phyloP scores from a whole-genome alignment of 2,888 invertebrate species.

The Zaprionus obscuricornis region DNA sequence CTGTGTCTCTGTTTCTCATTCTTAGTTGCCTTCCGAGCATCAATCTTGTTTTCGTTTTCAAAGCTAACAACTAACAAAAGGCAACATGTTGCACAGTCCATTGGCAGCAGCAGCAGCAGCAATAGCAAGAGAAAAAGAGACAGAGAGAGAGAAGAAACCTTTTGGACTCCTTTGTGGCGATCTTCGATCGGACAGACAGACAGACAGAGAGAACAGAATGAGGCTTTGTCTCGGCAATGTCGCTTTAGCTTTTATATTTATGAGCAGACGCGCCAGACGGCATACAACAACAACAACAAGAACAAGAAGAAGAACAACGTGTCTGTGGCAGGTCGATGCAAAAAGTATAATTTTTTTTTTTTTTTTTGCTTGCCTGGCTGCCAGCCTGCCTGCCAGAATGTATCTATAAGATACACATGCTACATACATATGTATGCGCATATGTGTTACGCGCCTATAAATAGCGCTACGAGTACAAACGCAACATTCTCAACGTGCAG shows the following conservation, averaged over 20 bases:
- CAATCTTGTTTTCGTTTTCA: slow-evolving; percentile 74
- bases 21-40: slow-evolving; percentile 43
- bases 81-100: slow-evolving; percentile 53
- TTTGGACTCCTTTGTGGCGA: slow-evolving; percentile 52
- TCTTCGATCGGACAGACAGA: slow-evolving; percentile 43
- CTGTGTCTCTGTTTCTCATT: slow-evolving; percentile 6
- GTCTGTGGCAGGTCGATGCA: slow-evolving; percentile 51
- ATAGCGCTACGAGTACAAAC: slow-evolving; percentile 67
- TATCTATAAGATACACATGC: slow-evolving; percentile 68
- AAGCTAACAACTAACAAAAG: slow-evolving; percentile 50
- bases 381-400: slow-evolving; percentile 46
- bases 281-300: slow-evolving; percentile 16
- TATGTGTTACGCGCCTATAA: slow-evolving; percentile 73
- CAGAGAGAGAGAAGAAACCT: slow-evolving; percentile 23
- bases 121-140: background rate
- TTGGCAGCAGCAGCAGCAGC: slow-evolving; percentile 18
- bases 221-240: slow-evolving; percentile 67
- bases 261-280: slow-evolving; percentile 62
- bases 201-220: too few species aligned
- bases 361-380: slow-evolving; percentile 39
- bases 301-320: slow-evolving; percentile 11
- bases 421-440: slow-evolving; percentile 25
- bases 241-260: slow-evolving; percentile 59
- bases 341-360: slow-evolving; percentile 40
- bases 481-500: slow-evolving; percentile 37